These are phyloP conservation scores for Capitulum mitella DNA, from an alignment of 2,888 invertebrate species.

Conservation along the genomic window DNA sequence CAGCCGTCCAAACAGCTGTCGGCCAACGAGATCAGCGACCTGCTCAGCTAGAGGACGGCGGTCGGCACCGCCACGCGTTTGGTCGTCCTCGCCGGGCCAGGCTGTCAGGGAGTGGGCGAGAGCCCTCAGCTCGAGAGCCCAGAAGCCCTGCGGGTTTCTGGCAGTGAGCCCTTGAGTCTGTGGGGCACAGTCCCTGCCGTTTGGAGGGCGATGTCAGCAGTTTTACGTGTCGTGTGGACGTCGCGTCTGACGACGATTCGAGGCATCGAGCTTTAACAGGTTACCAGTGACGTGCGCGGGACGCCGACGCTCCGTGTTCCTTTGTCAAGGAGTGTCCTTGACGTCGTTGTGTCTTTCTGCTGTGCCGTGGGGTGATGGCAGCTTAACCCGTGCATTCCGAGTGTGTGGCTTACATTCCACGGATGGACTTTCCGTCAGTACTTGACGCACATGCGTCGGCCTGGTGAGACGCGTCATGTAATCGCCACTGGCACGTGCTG, in stretches of 20 bases:
- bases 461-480: too few species aligned
- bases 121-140: too few species aligned
- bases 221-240: background rate
- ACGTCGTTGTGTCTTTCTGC: background rate
- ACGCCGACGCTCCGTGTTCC: too few species aligned
- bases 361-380: background rate
- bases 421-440: background rate
- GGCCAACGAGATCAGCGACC: constrained; percentile 42
- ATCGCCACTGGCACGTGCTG: too few species aligned
- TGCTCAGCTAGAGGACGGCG: constrained; percentile 39
- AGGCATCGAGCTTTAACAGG: background rate
- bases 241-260: background rate
- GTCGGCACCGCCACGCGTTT: background rate
- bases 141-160: background rate
- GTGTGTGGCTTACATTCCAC: background rate
- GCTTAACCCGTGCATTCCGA: background rate
- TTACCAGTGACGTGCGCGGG: too few species aligned
- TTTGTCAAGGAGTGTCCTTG: too few species aligned
- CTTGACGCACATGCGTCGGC: background rate
- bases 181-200: too few species aligned
- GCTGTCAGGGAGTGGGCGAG: too few species aligned
- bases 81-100: too few species aligned
- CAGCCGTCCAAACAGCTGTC: constrained; percentile 40
- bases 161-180: background rate
- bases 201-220: too few species aligned